Base-by-base conservation (phyloP, 92 coral and sea anemone species). In the Palythoa caribaeorum region DNA sequence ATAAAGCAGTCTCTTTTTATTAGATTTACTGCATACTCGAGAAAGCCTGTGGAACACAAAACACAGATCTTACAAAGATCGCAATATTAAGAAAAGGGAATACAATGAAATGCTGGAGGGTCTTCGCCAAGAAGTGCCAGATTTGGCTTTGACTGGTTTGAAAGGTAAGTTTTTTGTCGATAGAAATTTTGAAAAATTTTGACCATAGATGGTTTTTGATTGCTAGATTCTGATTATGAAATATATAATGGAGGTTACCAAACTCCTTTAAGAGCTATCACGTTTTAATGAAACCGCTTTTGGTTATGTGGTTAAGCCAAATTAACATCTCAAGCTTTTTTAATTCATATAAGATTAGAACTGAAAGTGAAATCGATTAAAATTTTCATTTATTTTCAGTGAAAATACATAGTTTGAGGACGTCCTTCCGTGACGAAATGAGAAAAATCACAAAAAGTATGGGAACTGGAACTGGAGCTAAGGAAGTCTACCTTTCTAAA, bases 381-480 rank as follows among this genome's bases (percentile, higher is more conserved):
- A 76, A 3, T 75, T 38, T 71, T 9, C 36, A 38, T 71, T 73
- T 77, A 13, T 71, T 80, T 17, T 20, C 76, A 84, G 94, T 87
- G 28, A 28, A 28, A 28, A 28, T 28, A 28, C 28, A 28, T 0
- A 28, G 28, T 28, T 28, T 28, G 28, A 85, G 92, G 62, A 92
- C 90, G 12, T 63, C 88, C 4, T 92, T 77, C 79, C 77, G 90
- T 44, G 94, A 92, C 72, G 94, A 92, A 89, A 85, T 89, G 38
- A 72, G 92, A 51, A 89, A 91, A 77, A 57, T 91, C 8, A 84
- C 63, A 71, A 91, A 91, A 88, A 77, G 84, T 62, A 52, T 89
- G 77, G 81, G 92, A 70, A 89, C 94, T 86, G 94, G 92, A 68
- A 84, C 88, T 78, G 94, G 94, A 72, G 79, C 72, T 12, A 89